A percentile compares a stretch with the other conserved stretches of the same genome.
These are phyloP conservation scores for Uropetala carovei DNA, from an alignment of 2,888 invertebrate species.

Conservation along the genomic window DNA sequence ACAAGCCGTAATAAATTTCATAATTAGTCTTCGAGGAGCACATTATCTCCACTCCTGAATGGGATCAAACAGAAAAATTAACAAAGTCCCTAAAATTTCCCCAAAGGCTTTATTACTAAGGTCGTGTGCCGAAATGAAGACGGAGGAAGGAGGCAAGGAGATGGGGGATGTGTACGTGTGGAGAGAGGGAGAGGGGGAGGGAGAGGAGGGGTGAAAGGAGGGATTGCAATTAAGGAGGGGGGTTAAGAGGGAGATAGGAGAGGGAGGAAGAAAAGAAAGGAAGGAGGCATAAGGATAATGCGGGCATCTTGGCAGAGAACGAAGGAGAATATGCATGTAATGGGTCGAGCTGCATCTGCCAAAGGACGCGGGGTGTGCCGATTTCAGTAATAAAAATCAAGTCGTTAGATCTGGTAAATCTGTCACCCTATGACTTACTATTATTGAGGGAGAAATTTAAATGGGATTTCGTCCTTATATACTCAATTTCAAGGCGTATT, in stretches of 20 bases:
- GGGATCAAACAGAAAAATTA: constrained; percentile 69
- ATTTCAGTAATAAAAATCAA: no score
- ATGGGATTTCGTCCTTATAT: no score
- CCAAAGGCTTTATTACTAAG: constrained; percentile 68
- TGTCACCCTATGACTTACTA: no score
- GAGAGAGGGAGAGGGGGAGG: neutral
- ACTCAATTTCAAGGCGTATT: no score
- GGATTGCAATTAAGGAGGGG: neutral
- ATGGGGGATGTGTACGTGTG: neutral
- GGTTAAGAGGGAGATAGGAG: neutral
- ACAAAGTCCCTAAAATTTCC: constrained; percentile 69
- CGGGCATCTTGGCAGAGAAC: no score
- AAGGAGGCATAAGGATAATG: neutral
- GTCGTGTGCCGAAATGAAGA: constrained; percentile 55
- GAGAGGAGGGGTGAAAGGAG: neutral
- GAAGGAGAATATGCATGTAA: no score
- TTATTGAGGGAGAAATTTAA: no score
- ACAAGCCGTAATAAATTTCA: constrained; percentile 67
- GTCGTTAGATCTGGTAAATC: no score
- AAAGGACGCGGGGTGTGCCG: no score
- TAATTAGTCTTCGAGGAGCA: constrained; percentile 69
- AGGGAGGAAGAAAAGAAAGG: neutral
- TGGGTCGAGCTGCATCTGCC: no score
- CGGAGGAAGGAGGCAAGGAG: neutral
- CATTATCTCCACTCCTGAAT: constrained; percentile 67